Base-by-base conservation (phyloP, 2,113 vertebrate genomes). In the Phalacrocorax brasilianus region DNA sequence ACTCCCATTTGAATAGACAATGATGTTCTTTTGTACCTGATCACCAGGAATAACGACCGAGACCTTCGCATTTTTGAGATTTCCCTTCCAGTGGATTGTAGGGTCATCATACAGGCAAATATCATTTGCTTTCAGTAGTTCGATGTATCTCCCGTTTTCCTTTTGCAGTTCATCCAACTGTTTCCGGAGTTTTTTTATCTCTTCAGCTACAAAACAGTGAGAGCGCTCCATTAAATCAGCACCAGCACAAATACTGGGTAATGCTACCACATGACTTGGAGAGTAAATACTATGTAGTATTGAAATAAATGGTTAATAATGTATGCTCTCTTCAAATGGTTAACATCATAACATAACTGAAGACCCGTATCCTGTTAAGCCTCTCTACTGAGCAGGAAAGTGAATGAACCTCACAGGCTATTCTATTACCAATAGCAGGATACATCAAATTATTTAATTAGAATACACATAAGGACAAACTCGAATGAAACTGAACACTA, bases 71-170 rank as follows among this genome's bases (percentile, higher is more conserved):
- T 97, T 98, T 82, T 98, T 98, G 75, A 99, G 98, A 91, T 99
- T 99, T 93, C 99, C 99, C 97, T 99, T 99, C 99, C 99, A 99
- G 97, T 99, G 99, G 91, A 99, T 98, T 7, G 99, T 99, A 66
- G 99, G 99, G 95, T 99, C 99, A 63, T 99, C 99, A 19, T 99
- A 98, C 50, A 99, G 97, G 96, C 98, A 99, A 94, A 99, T 99
- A 92, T 99, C 99, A 78, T 99, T 99, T 86, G 99, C 99, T 98
- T 99, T 99, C 80, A 99, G 98, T 61, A 99, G 98, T 73, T 99
- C 99, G 3, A 99, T 99, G 90, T 99, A 99, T 85, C 99, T 99
- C 95, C 98, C 98, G 0, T 99, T 99, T 97, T 99, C 99, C 92
- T 98, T 99, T 75, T 99, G 98, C 67, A 99, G 97, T 79, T 99